Evolutionary conservation across 1,140 invertebrate species (phyloP).

Genomic region (Druon quercuslanigerum): DNA sequence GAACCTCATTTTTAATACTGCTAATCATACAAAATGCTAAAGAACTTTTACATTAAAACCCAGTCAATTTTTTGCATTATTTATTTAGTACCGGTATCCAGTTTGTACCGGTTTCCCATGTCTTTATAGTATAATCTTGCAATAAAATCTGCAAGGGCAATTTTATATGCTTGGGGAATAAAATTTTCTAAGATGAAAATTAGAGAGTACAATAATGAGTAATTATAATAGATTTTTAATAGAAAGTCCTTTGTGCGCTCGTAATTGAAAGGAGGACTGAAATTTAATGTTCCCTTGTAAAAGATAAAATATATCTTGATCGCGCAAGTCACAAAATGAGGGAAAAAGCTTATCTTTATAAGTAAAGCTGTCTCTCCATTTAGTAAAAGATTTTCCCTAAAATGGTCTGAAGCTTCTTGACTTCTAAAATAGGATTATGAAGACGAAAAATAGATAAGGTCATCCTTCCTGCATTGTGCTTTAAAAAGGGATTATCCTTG

Average conservation of each 20-base stretch:
- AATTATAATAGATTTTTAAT: constrained; percentile 6
- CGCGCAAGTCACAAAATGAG: not conserved
- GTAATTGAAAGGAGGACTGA: not conserved
- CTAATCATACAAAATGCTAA: no score
- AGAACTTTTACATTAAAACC: no score
- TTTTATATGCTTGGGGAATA: not conserved
- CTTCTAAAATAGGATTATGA: not conserved
- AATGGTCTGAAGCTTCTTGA: not conserved
- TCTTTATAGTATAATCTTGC: no score
- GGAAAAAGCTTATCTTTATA: constrained; percentile 10
- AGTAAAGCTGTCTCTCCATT: not conserved
- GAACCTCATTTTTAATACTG: no score
- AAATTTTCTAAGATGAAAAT: not conserved
- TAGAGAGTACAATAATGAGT: constrained; percentile 15
- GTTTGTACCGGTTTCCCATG: no score
- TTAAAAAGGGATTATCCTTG: no score
- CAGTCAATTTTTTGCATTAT: no score
- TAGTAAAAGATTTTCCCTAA: constrained; percentile 3
- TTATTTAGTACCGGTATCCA: no score
- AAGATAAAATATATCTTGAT: constrained; percentile 13
- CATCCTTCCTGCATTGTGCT: no score
- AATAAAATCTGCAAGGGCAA: no score
- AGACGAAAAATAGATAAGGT: not conserved
- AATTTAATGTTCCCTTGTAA: constrained; percentile 8
- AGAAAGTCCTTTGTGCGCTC: constrained; percentile 7